Conservation (phyloP, 2,113 vertebrate genomes). For the Solea senegalensis region DNA sequence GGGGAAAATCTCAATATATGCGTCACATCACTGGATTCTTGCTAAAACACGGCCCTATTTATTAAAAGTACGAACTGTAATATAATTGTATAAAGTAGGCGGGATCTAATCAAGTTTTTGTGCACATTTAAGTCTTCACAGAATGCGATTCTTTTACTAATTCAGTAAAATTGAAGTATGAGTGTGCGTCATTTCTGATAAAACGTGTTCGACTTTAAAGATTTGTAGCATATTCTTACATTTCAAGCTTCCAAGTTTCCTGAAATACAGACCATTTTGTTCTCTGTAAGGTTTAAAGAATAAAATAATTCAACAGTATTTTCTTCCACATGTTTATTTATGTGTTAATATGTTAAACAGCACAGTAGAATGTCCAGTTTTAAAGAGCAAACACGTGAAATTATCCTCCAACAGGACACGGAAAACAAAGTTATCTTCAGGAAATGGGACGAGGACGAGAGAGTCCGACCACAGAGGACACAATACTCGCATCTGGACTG, state of each 20-base stretch:
- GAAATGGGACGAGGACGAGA: neutral
- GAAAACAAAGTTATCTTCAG: neutral
- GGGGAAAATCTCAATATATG: too few relatives aligned
- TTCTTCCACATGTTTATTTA: slow-evolving; percentile 4
- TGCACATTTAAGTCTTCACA: too few relatives aligned
- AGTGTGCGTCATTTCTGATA: too few relatives aligned
- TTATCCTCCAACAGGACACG: slow-evolving; percentile 49
- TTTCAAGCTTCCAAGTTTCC: neutral
- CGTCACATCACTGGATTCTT: too few relatives aligned
- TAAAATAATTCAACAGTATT: neutral
- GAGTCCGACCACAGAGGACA: neutral
- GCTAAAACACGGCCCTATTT: too few relatives aligned
- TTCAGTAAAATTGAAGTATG: too few relatives aligned
- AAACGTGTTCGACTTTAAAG: too few relatives aligned
- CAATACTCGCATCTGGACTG: neutral
- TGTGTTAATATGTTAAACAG: neutral
- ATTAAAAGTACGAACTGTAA: too few relatives aligned
- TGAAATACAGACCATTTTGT: neutral
- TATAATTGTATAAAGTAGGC: too few relatives aligned
- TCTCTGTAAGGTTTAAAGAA: neutral
- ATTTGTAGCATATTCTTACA: too few relatives aligned
- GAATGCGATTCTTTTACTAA: too few relatives aligned
- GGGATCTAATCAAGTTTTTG: too few relatives aligned
- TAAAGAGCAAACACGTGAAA: slow-evolving; percentile 23
- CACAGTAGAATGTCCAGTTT: neutral